Base-by-base conservation (phyloP, 2,113 vertebrate genomes). In the Siphamia tubifer region DNA sequence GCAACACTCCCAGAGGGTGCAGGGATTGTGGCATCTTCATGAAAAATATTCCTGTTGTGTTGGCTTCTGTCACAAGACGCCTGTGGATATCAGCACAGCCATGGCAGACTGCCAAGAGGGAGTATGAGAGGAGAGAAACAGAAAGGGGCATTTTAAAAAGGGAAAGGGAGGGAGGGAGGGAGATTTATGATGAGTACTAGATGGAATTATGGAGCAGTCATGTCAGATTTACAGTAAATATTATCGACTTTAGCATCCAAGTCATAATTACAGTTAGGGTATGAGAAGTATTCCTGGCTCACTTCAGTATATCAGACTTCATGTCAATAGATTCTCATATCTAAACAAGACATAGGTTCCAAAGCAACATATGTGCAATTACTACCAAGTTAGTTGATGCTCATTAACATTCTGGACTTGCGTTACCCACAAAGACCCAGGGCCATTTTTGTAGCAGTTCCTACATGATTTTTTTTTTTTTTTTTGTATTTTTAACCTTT, bases 11-110 rank as follows among this genome's bases (percentile, higher is more conserved):
- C 79, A 69, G 78, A 82, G 55, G 68, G 56, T 35, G 62, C 51
- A 43, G 42, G 48, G 63, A 71, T 40, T 58, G 74, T 66, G 79
- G 74, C 66, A 67, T 79, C 73, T 75, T 71, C 48, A 55, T 81
- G 61, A 84, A 66, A 84, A 81, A 78, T 81, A 53, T 71, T 70
- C 77, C 81, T 74, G 86, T 68, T 47, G 85, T 68, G 84, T 55
- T 51, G 54, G 57, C 86, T 80, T 87, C 83, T 91, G 91, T 86
- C 82, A 62, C 58, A 36, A 58, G 71, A 69, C 17, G 56, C 64
- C 71, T 52, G 63, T 80, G 66, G 78, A 72, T 79, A 63, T n/a
- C 70, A 78, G 63, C 71, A 30, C 25, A 19, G 42, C 24, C 5
- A 3, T 72, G 79, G 74, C 68, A 15, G 53, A 11, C 47, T 49